Base-by-base conservation (phyloP, 1,140 invertebrate species). In the Platyura marginata region DNA sequence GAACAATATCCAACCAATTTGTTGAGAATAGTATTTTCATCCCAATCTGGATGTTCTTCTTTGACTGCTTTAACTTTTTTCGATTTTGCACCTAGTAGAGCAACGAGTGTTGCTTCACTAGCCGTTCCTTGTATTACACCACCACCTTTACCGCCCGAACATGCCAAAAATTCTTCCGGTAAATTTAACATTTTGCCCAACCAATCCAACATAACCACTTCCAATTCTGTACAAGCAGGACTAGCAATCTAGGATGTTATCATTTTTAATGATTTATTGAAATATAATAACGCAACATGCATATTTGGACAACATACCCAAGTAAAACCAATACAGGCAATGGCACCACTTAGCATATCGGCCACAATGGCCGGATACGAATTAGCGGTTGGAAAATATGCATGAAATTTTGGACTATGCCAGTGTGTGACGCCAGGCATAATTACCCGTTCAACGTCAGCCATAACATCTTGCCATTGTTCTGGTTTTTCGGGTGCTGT, bases 341-440 rank as follows among this genome's bases (percentile, higher is more conserved):
- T 91, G 9, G 86, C 89, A 38, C 85, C 89, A 50, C 83, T 91
- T 6, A 99, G 64, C 74, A 99, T 98, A 53, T 98, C 94, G 0
- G 57, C 58, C 21, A 61, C 57, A 50, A 87, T 78, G 2, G 88
- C 77, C 1, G 94, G 83, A 61, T 96, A 98, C 0, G 90, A 95
- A 64, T 92, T 91, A 8, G 81, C 91, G 0, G 93, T 95, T 0
- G 95, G 91, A 65, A 92, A 99, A 63, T 97, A 99, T 2, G 94
- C 93, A 62, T 95, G 89, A 65, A 98, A 99, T 54, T 88, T 77
- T 3, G 94, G 94, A 47, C 86, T 91, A 55, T 97, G 91, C 94
- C 94, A 98, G 55, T 97, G 91, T 3, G 93, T 97, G 13, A 94
- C 79, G 2, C 92, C 92, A 4, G 91, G 91, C 91, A 96, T 95